phyloP scores from a whole-genome alignment of 2,797 vertebrate species.

The Buphagus erythrorhynchus region DNA sequence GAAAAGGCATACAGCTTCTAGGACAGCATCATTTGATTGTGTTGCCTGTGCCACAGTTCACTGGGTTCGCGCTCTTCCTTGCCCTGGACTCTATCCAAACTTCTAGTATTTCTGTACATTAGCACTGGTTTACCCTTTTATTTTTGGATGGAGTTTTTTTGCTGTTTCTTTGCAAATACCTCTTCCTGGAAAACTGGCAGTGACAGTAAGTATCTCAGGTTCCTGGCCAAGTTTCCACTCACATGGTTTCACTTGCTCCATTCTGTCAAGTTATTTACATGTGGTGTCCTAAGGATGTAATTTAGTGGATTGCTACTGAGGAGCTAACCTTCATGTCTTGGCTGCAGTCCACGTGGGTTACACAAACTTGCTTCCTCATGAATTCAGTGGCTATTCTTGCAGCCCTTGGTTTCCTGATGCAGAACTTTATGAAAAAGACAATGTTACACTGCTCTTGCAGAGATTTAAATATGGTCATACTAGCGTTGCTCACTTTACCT shows the following conservation, averaged over 20 bases:
- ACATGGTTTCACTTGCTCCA: neutral
- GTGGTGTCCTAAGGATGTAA: neutral
- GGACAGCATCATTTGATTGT: fast-evolving
- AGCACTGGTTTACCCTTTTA: fast-evolving
- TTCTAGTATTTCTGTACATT: fast-evolving
- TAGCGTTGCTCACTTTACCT: fast-evolving
- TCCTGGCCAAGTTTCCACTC: neutral
- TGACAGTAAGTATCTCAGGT: neutral
- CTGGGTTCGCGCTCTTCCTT: neutral
- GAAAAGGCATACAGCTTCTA: fast-evolving
- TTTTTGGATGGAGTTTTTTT: neutral
- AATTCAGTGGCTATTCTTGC: fast-evolving
- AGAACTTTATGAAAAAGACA: fast-evolving
- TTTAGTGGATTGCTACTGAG: neutral
- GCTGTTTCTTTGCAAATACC: neutral
- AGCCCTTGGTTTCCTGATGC: neutral
- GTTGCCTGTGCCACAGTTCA: fast-evolving
- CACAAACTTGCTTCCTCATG: neutral
- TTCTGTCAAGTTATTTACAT: neutral
- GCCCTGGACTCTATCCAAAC: neutral
- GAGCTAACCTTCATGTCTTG: neutral
- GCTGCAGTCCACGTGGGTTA: neutral
- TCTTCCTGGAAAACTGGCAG: neutral
- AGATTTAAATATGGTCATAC: fast-evolving
- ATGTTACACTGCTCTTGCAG: fast-evolving